A percentile compares a stretch with the other conserved stretches of the same genome.
Evolutionary conservation across 64 coral and sea anemone species (phyloP).

Genomic region (Catalaphyllia jardinei): DNA sequence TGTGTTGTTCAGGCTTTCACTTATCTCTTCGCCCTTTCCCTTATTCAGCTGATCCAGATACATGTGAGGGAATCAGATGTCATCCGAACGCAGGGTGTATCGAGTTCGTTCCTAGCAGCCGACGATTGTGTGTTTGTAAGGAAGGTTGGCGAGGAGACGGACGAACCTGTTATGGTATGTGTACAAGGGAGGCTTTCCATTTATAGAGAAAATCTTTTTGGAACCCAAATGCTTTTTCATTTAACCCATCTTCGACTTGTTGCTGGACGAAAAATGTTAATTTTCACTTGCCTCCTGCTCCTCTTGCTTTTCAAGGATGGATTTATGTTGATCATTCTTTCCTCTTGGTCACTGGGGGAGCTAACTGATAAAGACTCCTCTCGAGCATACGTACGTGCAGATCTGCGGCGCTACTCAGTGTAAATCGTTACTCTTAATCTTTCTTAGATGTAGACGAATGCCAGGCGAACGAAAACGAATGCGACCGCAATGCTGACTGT

Average conservation of each 20-base stretch:
- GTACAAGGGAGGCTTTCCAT: no score
- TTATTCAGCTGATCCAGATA: slow-evolving; percentile 27
- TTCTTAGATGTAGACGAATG: background rate
- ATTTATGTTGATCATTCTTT: no score
- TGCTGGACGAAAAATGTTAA: no score
- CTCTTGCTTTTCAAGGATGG: no score
- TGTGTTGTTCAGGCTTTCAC: background rate
- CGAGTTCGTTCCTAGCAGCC: background rate
- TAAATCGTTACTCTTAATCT: background rate
- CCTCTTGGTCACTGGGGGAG: no score
- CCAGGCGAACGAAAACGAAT: background rate
- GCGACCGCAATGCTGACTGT: slow-evolving; percentile 33
- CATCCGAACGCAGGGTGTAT: slow-evolving; percentile 57
- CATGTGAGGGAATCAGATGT: slow-evolving; percentile 66
- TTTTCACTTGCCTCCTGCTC: no score
- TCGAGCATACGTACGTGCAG: no score
- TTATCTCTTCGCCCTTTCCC: background rate
- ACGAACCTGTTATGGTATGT: slow-evolving; percentile 32
- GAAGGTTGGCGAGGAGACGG: slow-evolving; percentile 38
- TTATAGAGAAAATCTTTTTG: no score
- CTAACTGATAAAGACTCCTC: no score
- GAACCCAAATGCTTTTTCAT: no score
- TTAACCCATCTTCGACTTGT: no score
- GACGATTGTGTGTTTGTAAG: slow-evolving; percentile 42
- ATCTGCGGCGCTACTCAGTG: no score